Base-by-base conservation (phyloP, 2,113 vertebrate species). In the Ptyas mucosa region DNA sequence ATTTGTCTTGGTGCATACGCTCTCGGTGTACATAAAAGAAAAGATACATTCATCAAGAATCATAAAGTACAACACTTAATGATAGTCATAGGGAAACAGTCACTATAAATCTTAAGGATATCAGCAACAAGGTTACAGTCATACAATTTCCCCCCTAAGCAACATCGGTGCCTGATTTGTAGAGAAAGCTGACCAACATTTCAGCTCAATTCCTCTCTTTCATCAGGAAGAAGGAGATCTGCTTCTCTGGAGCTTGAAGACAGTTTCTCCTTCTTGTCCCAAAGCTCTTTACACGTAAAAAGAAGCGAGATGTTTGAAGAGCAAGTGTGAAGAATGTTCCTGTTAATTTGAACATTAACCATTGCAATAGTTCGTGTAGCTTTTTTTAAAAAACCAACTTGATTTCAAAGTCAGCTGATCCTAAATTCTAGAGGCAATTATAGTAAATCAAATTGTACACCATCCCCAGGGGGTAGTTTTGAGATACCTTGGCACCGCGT, bases 401-500 rank as follows among this genome's bases (percentile, higher is more conserved):
- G 52, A 52, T 96, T 95, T 93, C 93, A 94, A 96, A 91, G 93
- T 97, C 90, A 95, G 91, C 89, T 96, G 96, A 96, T 94, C 93
- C 53, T 96, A 93, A 51, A 96, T 97, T 98, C 96, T 23, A 96
- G 96, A 97, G 92, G 93, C 96, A 97, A 97, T 97, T 97, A 97
- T 91, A 93, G 95, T 94, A 96, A 97, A 97, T 97, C 94, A 96
- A 97, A 97, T 89, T 89, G 85, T 94, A 95, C 87, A 96, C 92
- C 88, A 94, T 95, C 89, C 94, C 95, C 57, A 24, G 85, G 92
- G 87, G 94, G 61, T 91, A 95, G 53, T 95, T 94, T 95, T 93
- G 94, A 97, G 95, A 94, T 89, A 96, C 64, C 88, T 97, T 94
- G 26, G 26, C 94, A 96, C 96, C 88, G 95, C 4, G 21, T 91